phyloP scores from a whole-genome alignment of 2,888 invertebrate genomes.

The Oxyteleia sp. region DNA sequence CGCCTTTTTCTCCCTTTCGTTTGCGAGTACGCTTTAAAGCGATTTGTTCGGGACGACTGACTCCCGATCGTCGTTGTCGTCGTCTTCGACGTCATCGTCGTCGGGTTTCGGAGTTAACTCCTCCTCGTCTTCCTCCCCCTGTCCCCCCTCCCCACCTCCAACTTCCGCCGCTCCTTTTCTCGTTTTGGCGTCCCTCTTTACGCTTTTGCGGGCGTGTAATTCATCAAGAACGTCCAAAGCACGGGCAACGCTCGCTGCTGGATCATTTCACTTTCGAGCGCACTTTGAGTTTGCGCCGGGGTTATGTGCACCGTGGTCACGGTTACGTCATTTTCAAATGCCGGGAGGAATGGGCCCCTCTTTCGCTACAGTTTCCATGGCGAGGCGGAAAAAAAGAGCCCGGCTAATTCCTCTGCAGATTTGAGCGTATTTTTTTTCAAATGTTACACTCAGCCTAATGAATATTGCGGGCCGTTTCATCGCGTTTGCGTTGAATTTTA shows the following conservation, averaged over 20 bases:
- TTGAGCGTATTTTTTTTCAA: slow-evolving; percentile 30
- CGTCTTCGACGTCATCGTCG: slow-evolving; percentile 61
- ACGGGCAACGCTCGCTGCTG: slow-evolving; percentile 75
- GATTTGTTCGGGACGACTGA: slow-evolving; percentile 70
- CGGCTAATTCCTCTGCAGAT: slow-evolving; percentile 36
- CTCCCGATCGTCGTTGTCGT: slow-evolving; percentile 56
- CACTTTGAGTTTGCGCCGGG: slow-evolving; percentile 55
- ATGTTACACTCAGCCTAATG: slow-evolving; percentile 51
- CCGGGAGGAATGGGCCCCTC: slow-evolving; percentile 19
- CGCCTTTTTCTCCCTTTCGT: slow-evolving; percentile 64
- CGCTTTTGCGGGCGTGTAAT: slow-evolving; percentile 76
- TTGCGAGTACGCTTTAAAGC: slow-evolving; percentile 65
- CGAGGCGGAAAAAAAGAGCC: slow-evolving; percentile 31
- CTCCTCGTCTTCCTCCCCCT: slow-evolving; percentile 21
- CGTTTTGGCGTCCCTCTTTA: slow-evolving; percentile 70
- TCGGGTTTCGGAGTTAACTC: slow-evolving; percentile 76
- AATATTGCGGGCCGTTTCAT: slow-evolving; percentile 41
- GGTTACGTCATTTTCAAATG: slow-evolving; percentile 52
- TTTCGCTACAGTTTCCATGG: slow-evolving; percentile 49
- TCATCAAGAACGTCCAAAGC: slow-evolving; percentile 77
- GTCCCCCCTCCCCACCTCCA: background rate
- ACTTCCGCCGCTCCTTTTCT: slow-evolving; percentile 27
- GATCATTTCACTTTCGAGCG: slow-evolving; percentile 82
- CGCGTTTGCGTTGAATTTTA: slow-evolving; percentile 28
- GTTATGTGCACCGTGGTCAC: slow-evolving; percentile 57